Base-by-base conservation (phyloP, 2,888 invertebrate species). In the Zygogramma bicolorata region DNA sequence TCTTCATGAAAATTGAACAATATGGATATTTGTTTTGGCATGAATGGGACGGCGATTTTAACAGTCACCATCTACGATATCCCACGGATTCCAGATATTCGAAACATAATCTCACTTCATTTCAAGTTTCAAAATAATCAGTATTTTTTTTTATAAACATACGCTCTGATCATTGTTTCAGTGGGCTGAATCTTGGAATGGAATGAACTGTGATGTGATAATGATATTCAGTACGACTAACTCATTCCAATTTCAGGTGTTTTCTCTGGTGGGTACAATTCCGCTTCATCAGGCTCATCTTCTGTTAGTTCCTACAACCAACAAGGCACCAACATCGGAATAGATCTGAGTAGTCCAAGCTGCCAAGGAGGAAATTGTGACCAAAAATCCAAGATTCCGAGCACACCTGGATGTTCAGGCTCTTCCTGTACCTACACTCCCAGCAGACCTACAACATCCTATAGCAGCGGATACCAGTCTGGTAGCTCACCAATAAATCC, bases 311-410 rank as follows among this genome's bases (percentile, higher is more conserved):
- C 53, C 2, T 53, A 25, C 53, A 53, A 53, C 27, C 53, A 53
- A n/a, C 53, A 53, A 27, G 27, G 0, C 13, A 25, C 53, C 7
- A 53, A 53, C 1, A n/a, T 25, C 6, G 53, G 53, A 53, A 53
- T 53, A 53, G 53, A 53, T 27, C 53, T 53, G n/a, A 25, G 53
- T 53, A 22, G 15, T 25, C n/a, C 53, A n/a, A 42, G 18, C 18
- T 66, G 66, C 40, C 18, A 15, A 3, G 42, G 58, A n/a, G 58
- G 27, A 18, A 27, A 58, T 40, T 66, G 66, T 66, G 10, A 53
- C 20, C 53, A 57, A 3, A 65, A 57, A 57, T 6, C 53, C n/a
- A n/a, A 53, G 7, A 25, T 5, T n/a, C 15, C 53, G n/a, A 53
- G n/a, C 7, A n/a, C 5, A 8, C 5, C n/a, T 4, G 27, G n/a